Percentiles rank a stretch among this genome's conserved stretches.
These are phyloP conservation scores for Phthorimaea operculella DNA, from an alignment of 1,140 invertebrate species.

Conservation along the genomic window DNA sequence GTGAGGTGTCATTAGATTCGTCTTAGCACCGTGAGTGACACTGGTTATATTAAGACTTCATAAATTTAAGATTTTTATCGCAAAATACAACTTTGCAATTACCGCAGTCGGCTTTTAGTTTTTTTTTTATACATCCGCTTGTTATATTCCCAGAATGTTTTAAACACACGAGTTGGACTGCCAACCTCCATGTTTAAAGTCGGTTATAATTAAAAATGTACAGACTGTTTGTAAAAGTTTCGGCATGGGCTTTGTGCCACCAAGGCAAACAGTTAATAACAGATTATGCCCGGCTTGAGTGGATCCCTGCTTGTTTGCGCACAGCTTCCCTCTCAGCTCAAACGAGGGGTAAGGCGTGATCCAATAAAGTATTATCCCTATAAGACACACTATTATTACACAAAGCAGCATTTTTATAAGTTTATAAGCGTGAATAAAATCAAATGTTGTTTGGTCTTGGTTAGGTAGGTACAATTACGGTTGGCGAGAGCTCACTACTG, in stretches of 20 bases:
- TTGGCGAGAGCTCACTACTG: too few species aligned
- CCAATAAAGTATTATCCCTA: conserved; percentile 2
- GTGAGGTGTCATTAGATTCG: too few species aligned
- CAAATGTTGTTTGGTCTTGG: too few species aligned
- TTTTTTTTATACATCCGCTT: too few species aligned
- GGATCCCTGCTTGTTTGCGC: background rate
- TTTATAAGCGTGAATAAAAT: background rate
- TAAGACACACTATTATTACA: background rate
- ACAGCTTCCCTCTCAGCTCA: background rate
- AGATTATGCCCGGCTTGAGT: background rate
- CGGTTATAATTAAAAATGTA: background rate
- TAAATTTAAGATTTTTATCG: too few species aligned
- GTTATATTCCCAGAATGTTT: too few species aligned
- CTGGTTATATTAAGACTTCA: too few species aligned
- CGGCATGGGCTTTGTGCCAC: background rate
- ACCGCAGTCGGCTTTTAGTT: too few species aligned
- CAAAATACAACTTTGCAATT: too few species aligned
- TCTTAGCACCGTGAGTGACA: too few species aligned
- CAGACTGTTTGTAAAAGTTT: background rate
- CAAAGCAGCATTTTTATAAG: background rate
- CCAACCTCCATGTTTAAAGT: background rate
- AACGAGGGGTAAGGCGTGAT: background rate
- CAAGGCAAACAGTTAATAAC: background rate
- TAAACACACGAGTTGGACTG: too few species aligned
- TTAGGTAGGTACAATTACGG: too few species aligned